Evolutionary conservation across 2,113 vertebrate genomes (phyloP).

Genomic region (Saccopteryx leptura): DNA sequence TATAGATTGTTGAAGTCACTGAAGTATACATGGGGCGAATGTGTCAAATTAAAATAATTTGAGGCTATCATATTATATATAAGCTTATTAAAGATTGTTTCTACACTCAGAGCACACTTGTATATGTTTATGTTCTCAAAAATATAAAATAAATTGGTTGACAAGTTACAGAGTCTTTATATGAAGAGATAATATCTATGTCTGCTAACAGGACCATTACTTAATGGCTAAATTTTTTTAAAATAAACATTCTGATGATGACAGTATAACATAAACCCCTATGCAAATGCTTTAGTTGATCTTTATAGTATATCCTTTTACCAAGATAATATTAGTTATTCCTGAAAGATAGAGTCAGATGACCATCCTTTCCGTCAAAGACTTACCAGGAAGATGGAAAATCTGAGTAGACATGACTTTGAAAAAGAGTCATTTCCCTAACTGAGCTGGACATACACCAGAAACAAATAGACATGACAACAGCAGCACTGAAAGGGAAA

Average conservation of each 20-base stretch:
- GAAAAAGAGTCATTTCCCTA: conserved; percentile 6
- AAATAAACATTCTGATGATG: conserved; percentile 16
- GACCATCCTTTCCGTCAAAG: conserved; percentile 34
- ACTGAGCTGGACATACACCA: background rate
- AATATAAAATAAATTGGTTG: background rate
- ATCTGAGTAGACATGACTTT: background rate
- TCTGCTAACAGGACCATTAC: conserved; percentile 2
- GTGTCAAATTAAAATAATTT: background rate
- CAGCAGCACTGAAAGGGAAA: conserved; percentile 15
- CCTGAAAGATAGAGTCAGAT: conserved; percentile 13
- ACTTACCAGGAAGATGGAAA: background rate
- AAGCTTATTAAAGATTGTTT: conserved; percentile 13
- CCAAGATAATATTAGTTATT: background rate
- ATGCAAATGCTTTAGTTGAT: background rate
- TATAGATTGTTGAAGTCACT: background rate
- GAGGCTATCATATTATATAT: background rate
- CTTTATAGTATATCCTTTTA: background rate
- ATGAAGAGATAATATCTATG: conserved; percentile 22
- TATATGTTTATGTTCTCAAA: conserved; percentile 17
- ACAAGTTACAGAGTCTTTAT: conserved; percentile 31
- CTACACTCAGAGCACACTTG: background rate
- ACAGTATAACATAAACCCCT: background rate
- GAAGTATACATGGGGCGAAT: background rate
- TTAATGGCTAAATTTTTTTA: background rate
- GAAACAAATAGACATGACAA: conserved; percentile 9